Conservation (phyloP, 2,797 vertebrate species). For the Poeciliopsis paucimaculata region DNA sequence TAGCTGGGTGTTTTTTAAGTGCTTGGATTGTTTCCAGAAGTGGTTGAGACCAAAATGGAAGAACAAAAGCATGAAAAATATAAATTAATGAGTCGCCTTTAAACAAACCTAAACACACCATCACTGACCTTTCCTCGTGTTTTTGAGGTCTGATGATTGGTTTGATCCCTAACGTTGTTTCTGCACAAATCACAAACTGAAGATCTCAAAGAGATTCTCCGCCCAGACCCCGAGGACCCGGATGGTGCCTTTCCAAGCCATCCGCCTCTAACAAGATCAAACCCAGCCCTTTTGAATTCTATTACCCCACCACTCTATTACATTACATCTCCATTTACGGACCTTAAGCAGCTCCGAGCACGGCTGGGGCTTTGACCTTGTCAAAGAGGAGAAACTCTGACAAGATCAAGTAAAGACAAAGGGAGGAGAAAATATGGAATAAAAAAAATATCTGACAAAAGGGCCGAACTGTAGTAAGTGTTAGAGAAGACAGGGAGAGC, state of each 20-base stretch:
- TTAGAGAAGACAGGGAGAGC: conserved; percentile 63
- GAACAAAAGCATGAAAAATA: too few relatives aligned
- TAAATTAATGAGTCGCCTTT: too few relatives aligned
- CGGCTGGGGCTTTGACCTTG: conserved; percentile 77
- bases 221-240: conserved; percentile 47
- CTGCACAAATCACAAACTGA: conserved; percentile 9
- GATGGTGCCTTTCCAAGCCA: conserved; percentile 64
- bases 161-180: conserved; percentile 9
- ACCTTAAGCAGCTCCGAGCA: conserved; percentile 78
- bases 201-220: conserved; percentile 41
- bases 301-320: conserved; percentile 81
- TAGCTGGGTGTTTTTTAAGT: too few relatives aligned
- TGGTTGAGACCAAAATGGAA: too few relatives aligned
- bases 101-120: neutral
- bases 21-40: too few relatives aligned
- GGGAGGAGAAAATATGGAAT: conserved; percentile 29
- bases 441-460: conserved; percentile 40
- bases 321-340: conserved; percentile 84
- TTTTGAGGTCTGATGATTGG: neutral
- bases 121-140: neutral
- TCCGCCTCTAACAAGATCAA: conserved; percentile 79
- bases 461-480: conserved; percentile 50
- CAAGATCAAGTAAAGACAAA: conserved; percentile 52
- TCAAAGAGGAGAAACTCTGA: conserved; percentile 78
- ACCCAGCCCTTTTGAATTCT: conserved; percentile 78